These are phyloP conservation scores for Cynodonichthys magdalenae DNA, from an alignment of 2,797 vertebrate genomes.

Conservation along the genomic window DNA sequence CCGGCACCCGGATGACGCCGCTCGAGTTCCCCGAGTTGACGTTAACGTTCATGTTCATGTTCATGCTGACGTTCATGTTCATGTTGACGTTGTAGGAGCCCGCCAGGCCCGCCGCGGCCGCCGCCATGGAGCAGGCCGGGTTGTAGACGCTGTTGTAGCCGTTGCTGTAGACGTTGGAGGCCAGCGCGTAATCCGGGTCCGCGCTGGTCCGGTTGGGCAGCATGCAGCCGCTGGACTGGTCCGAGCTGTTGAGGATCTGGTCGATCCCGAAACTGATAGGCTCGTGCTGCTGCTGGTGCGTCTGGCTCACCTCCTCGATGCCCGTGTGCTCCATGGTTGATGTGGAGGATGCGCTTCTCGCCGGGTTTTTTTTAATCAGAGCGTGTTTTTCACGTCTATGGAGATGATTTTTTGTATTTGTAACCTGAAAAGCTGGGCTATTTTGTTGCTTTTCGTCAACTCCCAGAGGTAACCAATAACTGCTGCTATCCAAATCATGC, in stretches of 20 bases:
- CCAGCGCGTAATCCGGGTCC: conserved; percentile 79
- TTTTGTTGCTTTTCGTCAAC: conserved; percentile 47
- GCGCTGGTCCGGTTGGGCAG: conserved; percentile 80
- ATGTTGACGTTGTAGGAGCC: conserved; percentile 89
- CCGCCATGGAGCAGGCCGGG: conserved; percentile 85
- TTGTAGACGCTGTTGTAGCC: conserved; percentile 85
- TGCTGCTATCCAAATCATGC: conserved; percentile 63
- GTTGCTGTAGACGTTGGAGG: conserved; percentile 79
- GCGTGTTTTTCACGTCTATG: conserved; percentile 20
- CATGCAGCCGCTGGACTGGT: conserved; percentile 84
- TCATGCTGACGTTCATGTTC: conserved; percentile 90
- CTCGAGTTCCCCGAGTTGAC: conserved; percentile 81
- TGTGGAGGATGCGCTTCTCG: conserved; percentile 25
- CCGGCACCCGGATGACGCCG: conserved; percentile 91
- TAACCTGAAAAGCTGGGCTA: conserved; percentile 1
- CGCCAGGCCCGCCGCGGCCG: conserved; percentile 78
- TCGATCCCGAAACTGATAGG: conserved; percentile 96
- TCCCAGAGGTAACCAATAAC: conserved; percentile 63
- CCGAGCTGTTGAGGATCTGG: conserved; percentile 92
- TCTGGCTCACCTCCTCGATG: conserved; percentile 85
- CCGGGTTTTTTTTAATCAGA: conserved; percentile 16
- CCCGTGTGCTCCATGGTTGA: conserved; percentile 84
- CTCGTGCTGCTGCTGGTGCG: conserved; percentile 84
- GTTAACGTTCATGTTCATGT: conserved; percentile 85
- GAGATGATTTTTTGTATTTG: conserved; percentile 26